Evolutionary conservation across 2,888 invertebrate genomes (phyloP), one percentile per base, ranked within the genome.

Genomic region (Sepioteuthis lessoniana): DNA sequence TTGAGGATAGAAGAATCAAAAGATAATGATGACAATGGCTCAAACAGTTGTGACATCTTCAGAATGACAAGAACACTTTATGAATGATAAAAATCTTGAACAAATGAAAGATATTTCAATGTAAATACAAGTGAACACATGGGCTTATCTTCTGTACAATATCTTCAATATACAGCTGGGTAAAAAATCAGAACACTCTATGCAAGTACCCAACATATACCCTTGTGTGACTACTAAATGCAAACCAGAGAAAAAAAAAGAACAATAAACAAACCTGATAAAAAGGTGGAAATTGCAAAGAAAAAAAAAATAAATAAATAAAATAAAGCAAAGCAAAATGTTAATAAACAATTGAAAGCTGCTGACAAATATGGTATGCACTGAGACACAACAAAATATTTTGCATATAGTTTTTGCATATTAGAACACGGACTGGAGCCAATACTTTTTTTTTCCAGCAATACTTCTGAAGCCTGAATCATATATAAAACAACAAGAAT

Each of bases 311-410:
- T 42, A 42, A 42, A 42, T 42, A 42, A 42, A 42, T 42, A 42
- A 42, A 76, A 76, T n/a, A 35, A 76, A 76, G 76, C 76, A n/a
- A 76, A n/a, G n/a, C 35, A 76, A 76, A 76, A 76, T 25, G 55
- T 55, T 55, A 55, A 76, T n/a, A 76, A 76, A 76, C 19, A n/a
- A 76, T 55, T 76, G n/a, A 76, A 76, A 76, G 76, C n/a, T 76
- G 76, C 76, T n/a, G n/a, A 76, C 76, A 76, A n/a, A 76, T 76
- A 35, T n/a, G 55, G 55, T 55, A 21, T 55, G 55, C 55, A 55
- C 25, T 55, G 55, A 55, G 76, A 76, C n/a, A 76, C n/a, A 76
- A 76, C 60, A 76, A 76, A 76, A 76, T 76, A 76, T 76, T 76
- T 76, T 76, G 76, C 19, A 35, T 16, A 76, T n/a, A 76, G 76